Evolutionary conservation across 1,140 invertebrate genomes (phyloP), one percentile per base, ranked within the genome.

Genomic region (Yoshiicerus persimilis): DNA sequence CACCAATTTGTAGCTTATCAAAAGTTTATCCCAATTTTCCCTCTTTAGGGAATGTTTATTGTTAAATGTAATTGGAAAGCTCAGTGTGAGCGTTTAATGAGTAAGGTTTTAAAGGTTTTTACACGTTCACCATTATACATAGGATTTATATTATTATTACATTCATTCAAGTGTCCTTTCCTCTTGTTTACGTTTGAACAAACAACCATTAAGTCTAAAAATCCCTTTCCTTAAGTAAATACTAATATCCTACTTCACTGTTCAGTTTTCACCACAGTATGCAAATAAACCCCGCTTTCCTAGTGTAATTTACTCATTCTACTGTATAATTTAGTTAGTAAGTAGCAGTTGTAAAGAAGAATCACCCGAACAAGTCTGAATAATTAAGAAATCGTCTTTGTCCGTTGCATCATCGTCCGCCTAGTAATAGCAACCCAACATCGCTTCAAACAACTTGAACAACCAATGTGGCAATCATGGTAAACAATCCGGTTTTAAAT

Each of bases 71-170:
- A 80, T 34, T 6, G 11, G n/a, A 80, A 80, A 80, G 30, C 75
- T 80, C 32, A 16, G 75, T 23, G 75, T n/a, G 75, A 80, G 75
- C 75, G 75, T 80, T 80, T 80, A 80, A 80, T 38, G 32, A 80
- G 75, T n/a, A 80, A 80, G 75, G 75, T 80, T 80, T 80, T 80
- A 80, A 80, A 34, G 32, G 75, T 36, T 80, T 80, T 80, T 80
- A 30, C 27, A 70, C 64, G 23, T 25, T 70, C 64, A 30, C 64
- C 64, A 70, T 30, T 25, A 27, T 70, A 27, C 20, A 56, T n/a
- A 56, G 20, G 5, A 80, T 80, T 32, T 34, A 34, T 34, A 34
- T 75, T 75, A 75, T 8, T 34, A 70, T 77, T 36, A 4, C n/a
- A 66, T 4, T 34, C 16, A 4, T 34, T 36, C 75, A 36, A 10